phyloP scores from a whole-genome alignment of 2,797 vertebrate genomes.

The Percopsis omiscomaycus region DNA sequence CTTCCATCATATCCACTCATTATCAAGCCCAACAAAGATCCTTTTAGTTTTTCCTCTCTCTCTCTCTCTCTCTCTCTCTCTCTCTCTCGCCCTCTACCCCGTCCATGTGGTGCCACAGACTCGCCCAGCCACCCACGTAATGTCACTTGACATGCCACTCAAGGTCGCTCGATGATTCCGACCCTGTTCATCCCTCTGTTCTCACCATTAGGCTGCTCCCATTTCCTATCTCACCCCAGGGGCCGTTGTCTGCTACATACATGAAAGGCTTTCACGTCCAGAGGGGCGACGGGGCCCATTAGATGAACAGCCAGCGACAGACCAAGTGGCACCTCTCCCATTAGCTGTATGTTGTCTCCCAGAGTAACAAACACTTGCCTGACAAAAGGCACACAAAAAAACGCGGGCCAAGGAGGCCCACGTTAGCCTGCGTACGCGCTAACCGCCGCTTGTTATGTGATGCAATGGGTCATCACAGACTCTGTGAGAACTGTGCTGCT shows the following conservation, averaged over 20 bases:
- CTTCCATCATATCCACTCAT: conserved; percentile 18
- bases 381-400: conserved; percentile 33
- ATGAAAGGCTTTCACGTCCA: conserved; percentile 73
- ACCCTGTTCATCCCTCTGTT: conserved; percentile 67
- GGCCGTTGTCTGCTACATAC: conserved; percentile 72
- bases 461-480: conserved; percentile 19
- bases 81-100: conserved; percentile 8
- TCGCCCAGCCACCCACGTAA: conserved; percentile 72
- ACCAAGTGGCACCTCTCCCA: conserved; percentile 73
- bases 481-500: conserved; percentile 28
- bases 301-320: conserved; percentile 75
- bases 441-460: conserved; percentile 11
- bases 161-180: conserved; percentile 79
- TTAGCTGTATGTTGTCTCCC: conserved; percentile 55
- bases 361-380: conserved; percentile 44
- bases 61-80: conserved; percentile 8
- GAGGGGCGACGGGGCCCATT: conserved; percentile 62
- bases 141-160: conserved; percentile 79
- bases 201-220: conserved; percentile 76
- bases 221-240: conserved; percentile 65
- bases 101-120: conserved; percentile 43
- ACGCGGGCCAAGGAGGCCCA: neutral
- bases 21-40: conserved; percentile 20
- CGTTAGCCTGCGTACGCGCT: neutral
- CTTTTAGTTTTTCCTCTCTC: conserved; percentile 3